Evolutionary conservation across 2,797 vertebrate genomes (phyloP).

Genomic region (Pempheris klunzingeri): DNA sequence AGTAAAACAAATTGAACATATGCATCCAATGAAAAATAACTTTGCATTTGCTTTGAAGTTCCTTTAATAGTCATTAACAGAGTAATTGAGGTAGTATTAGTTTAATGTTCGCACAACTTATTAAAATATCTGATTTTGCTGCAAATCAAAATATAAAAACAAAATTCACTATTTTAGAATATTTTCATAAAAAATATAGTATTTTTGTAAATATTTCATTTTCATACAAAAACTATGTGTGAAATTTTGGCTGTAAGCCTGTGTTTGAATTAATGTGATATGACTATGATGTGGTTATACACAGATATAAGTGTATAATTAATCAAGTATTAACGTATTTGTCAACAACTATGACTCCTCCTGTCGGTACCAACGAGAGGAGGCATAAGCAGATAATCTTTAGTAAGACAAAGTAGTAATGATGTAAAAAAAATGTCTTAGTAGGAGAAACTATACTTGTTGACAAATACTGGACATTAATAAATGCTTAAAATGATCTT

Average conservation of each 20-base stretch:
- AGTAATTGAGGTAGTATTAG: neutral
- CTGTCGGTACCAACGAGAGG: neutral
- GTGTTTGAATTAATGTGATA: constrained; percentile 33
- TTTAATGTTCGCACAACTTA: neutral
- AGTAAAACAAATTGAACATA: constrained; percentile 5
- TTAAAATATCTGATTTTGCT: neutral
- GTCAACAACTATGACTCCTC: neutral
- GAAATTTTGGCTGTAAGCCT: neutral
- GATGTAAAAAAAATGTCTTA: neutral
- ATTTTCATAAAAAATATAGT: neutral
- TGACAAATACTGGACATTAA: neutral
- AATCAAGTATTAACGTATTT: neutral
- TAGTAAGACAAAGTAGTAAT: neutral
- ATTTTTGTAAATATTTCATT: neutral
- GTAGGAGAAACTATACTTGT: neutral
- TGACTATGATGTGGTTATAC: constrained; percentile 2
- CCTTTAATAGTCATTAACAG: neutral
- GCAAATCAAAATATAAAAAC: neutral
- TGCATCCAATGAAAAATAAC: constrained; percentile 14
- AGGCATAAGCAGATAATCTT: neutral
- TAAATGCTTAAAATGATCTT: neutral
- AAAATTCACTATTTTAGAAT: neutral
- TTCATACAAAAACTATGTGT: neutral
- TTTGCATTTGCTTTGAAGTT: constrained; percentile 27
- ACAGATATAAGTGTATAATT: neutral